These are phyloP conservation scores for Monarcha castaneiventris DNA, from an alignment of 2,113 vertebrate genomes.

Conservation along the genomic window DNA sequence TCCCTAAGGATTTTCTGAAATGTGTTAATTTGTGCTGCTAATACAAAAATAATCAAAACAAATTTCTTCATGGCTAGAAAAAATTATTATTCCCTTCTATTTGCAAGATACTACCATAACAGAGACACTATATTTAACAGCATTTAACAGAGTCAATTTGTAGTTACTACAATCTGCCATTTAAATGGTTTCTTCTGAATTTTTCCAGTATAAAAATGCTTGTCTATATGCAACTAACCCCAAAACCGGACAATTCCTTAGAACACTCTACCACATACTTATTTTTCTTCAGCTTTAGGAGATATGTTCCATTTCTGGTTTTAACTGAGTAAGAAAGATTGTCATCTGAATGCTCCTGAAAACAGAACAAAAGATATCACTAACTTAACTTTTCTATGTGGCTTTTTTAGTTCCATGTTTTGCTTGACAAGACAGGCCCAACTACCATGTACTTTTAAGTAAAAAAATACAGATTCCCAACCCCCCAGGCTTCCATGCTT, in stretches of 20 bases:
- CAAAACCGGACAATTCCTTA: not conserved
- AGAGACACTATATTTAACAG: not conserved
- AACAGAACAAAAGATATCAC: not conserved
- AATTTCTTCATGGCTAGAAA: not conserved
- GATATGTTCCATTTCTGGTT: slow-evolving; percentile 60
- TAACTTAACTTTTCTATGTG: not conserved
- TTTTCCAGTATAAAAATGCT: not conserved
- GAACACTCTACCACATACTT: slow-evolving; percentile 47
- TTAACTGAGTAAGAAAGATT: slow-evolving; percentile 55
- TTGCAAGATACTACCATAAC: not conserved
- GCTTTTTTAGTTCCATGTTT: not conserved
- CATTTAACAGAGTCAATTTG: not conserved
- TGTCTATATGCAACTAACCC: not conserved
- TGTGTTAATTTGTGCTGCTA: not conserved
- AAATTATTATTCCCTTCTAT: not conserved
- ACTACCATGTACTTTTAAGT: not conserved
- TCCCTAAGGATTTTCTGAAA: not conserved
- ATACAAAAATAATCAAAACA: not conserved
- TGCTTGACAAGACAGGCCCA: not conserved
- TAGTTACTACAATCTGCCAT: not conserved
- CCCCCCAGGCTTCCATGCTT: not conserved
- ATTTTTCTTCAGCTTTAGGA: slow-evolving; percentile 68
- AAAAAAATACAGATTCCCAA: not conserved
- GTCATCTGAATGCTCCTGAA: slow-evolving; percentile 58
- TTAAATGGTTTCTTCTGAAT: not conserved